phyloP scores from a whole-genome alignment of 2,888 invertebrate species.

The Nasonovia ribisnigri region DNA sequence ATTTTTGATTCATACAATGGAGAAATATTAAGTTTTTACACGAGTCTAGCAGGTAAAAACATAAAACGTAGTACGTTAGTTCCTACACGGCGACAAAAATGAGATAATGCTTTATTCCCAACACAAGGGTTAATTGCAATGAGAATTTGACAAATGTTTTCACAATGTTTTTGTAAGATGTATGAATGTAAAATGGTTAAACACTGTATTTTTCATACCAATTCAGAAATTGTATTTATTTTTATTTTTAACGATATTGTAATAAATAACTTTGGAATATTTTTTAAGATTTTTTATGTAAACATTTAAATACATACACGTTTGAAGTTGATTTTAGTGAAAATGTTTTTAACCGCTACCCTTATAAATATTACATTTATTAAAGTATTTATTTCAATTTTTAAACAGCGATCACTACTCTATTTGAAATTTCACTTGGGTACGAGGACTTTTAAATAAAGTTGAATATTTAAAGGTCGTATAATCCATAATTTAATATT shows the following conservation, averaged over 20 bases:
- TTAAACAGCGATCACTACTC: background rate
- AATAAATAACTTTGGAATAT: background rate
- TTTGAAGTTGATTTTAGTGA: background rate
- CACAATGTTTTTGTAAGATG: background rate
- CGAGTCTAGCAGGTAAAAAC: background rate
- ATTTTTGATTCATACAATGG: background rate
- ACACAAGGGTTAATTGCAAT: background rate
- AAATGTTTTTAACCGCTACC: background rate
- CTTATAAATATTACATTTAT: background rate
- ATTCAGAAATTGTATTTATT: background rate
- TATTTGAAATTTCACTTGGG: background rate
- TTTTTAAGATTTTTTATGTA: background rate
- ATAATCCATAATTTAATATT: slow-evolving; percentile 12
- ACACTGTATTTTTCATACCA: background rate
- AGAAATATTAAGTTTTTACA: background rate
- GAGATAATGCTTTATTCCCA: background rate
- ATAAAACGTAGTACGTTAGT: background rate
- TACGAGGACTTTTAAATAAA: background rate
- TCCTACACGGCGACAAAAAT: background rate
- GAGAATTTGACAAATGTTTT: background rate
- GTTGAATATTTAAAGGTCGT: background rate
- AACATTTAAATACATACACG: background rate
- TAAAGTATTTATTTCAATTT: background rate
- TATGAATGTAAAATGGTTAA: background rate
- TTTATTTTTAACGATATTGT: background rate